These are phyloP conservation scores for Acrobasis suavella DNA, from an alignment of 2,888 invertebrate genomes.

Conservation along the genomic window DNA sequence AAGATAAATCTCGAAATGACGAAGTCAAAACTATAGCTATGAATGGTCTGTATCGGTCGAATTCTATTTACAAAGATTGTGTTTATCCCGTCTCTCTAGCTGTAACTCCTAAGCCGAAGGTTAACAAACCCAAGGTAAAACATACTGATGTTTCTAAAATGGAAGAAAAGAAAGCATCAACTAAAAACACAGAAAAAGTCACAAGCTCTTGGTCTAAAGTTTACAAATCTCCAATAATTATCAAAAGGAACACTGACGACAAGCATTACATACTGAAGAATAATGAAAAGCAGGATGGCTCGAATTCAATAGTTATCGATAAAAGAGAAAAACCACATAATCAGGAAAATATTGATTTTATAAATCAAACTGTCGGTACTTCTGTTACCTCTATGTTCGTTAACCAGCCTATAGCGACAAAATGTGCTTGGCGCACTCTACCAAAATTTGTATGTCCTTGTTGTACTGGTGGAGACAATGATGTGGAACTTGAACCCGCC, in stretches of 20 bases:
- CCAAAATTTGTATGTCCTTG: constrained; percentile 62
- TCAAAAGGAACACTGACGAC: constrained; percentile 32
- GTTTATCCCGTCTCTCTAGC: constrained; percentile 37
- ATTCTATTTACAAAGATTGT: constrained; percentile 61
- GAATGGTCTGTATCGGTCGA: constrained; percentile 44
- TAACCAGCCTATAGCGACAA: constrained; percentile 26
- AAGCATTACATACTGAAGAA: constrained; percentile 23
- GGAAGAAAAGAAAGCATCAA: constrained; percentile 23
- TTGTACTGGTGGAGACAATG: constrained; percentile 46
- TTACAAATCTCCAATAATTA: constrained; percentile 46
- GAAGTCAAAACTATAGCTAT: constrained; percentile 39
- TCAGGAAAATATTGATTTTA: not conserved
- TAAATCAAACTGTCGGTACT: constrained; percentile 40
- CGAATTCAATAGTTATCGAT: not conserved
- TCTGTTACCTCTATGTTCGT: constrained; percentile 42
- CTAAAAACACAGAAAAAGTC: constrained; percentile 28
- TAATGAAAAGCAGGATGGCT: not conserved
- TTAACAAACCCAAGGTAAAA: constrained; percentile 17
- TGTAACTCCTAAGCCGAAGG: constrained; percentile 14
- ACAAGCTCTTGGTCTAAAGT: constrained; percentile 55
- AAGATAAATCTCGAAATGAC: constrained; percentile 30
- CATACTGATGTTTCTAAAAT: constrained; percentile 25
- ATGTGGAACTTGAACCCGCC: constrained; percentile 33
- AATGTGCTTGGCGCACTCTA: constrained; percentile 25
- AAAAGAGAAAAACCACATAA: not conserved